These are phyloP conservation scores for Sinocyclocheilus rhinocerous DNA, from an alignment of 2,113 vertebrate species.

Conservation along the genomic window DNA sequence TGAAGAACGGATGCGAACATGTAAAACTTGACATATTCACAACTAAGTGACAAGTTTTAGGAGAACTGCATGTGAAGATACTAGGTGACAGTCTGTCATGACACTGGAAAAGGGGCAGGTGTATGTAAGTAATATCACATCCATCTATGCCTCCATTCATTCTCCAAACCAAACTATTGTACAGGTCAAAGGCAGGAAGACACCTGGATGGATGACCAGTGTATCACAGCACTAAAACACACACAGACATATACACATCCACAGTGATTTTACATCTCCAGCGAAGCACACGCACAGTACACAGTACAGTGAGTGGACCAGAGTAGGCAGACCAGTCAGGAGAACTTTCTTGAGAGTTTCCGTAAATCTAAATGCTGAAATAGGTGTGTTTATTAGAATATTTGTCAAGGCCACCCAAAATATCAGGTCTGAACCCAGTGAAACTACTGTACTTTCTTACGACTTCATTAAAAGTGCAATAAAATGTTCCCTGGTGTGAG, in stretches of 20 bases:
- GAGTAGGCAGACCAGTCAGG: background rate
- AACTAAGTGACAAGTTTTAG: too few species aligned
- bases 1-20: too few species aligned
- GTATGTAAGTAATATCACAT: background rate
- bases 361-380: background rate
- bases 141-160: background rate
- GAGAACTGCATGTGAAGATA: too few species aligned
- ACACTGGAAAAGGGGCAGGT: background rate
- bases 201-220: background rate
- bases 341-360: background rate
- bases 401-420: background rate
- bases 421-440: conserved; percentile 18
- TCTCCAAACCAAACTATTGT: background rate
- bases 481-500: conserved; percentile 53
- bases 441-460: background rate
- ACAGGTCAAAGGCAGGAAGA: background rate
- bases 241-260: background rate
- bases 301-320: background rate
- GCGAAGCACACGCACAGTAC: background rate
- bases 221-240: background rate
- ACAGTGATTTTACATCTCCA: background rate
- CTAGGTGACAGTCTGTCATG: too few species aligned
- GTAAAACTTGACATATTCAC: too few species aligned
- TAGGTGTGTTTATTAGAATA: background rate
- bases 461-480: conserved; percentile 42